phyloP scores from a whole-genome alignment of 2,113 vertebrate species.

The mouse (Mus musculus) region GRCm39 chr3:103565501-103566000 shows the following conservation, averaged over 20 bases:
- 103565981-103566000: neutral
- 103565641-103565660: neutral
- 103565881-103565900: neutral
- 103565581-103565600: slow-evolving; percentile 7
- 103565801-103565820: neutral
- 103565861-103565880: neutral
- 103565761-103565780: neutral
- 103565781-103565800: neutral
- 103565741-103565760: neutral
- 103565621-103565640: neutral
- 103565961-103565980: neutral
- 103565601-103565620: slow-evolving; percentile 35
- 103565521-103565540: slow-evolving; percentile 43
- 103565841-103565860: neutral
- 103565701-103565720: neutral
- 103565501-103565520: neutral
- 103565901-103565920: neutral
- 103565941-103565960: neutral
- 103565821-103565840: neutral
- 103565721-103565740: no score
- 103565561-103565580: slow-evolving; percentile 3
- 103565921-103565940: neutral
- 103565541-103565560: slow-evolving; percentile 1
- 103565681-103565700: neutral
- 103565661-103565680: neutral